A percentile compares a stretch with the other conserved stretches of the same genome.
Evolutionary conservation across 2,797 vertebrate species (phyloP).

Genomic region (Chloroceryle amazona): DNA sequence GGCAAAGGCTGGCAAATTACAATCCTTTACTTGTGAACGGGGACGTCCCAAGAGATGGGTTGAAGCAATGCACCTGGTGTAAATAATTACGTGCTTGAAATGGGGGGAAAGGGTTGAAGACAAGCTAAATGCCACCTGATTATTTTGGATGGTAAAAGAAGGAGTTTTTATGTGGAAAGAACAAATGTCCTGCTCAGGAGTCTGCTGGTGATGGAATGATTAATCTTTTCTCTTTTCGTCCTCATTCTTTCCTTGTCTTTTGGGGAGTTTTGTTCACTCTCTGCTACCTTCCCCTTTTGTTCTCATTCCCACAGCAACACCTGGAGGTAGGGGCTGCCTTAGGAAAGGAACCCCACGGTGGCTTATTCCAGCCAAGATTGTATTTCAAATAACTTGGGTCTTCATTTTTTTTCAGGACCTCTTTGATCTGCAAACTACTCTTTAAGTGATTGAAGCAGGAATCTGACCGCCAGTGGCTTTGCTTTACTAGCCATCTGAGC

Average conservation of each 20-base stretch:
- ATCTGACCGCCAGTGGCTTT: background rate
- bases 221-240: slow-evolving; percentile 22
- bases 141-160: slow-evolving; percentile 12
- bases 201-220: background rate
- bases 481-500: background rate
- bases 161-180: background rate
- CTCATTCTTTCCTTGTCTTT: background rate
- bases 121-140: slow-evolving; percentile 34
- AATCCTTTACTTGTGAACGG: slow-evolving; percentile 22
- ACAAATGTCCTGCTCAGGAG: slow-evolving; percentile 36
- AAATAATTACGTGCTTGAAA: slow-evolving; percentile 69
- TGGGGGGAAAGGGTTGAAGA: slow-evolving; percentile 18
- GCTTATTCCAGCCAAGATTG: background rate
- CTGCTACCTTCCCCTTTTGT: slow-evolving; percentile 25
- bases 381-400: background rate
- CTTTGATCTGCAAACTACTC: background rate
- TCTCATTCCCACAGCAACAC: slow-evolving; percentile 16
- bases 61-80: slow-evolving; percentile 73
- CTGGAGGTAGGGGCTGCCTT: background rate
- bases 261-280: background rate
- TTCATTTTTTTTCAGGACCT: background rate
- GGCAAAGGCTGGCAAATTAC: slow-evolving; percentile 61
- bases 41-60: slow-evolving; percentile 45
- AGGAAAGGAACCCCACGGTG: background rate
- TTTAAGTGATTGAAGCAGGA: background rate